Percentiles rank a stretch among this genome's conserved stretches.
Conservation (phyloP, 2,888 invertebrate genomes). For the Netelia melanura region DNA sequence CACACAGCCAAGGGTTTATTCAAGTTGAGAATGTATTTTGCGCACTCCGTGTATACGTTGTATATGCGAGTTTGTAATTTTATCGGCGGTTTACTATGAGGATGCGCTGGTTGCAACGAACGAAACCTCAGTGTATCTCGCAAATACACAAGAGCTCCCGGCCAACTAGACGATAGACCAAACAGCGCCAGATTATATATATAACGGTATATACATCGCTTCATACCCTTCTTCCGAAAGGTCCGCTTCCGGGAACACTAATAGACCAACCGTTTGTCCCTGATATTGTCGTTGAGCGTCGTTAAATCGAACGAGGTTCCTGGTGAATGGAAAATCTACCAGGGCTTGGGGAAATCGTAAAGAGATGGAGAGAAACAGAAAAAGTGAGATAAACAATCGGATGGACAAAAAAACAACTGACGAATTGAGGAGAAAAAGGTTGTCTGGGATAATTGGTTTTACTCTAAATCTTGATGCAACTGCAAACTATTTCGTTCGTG, state of each 20-base stretch:
- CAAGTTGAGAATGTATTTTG: constrained; percentile 27
- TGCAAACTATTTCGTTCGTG: not conserved
- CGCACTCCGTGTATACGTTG: constrained; percentile 9
- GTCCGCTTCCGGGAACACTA: constrained; percentile 11
- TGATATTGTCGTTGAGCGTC: constrained; percentile 8
- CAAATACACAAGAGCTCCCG: constrained; percentile 27
- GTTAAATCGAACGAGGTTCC: constrained; percentile 12
- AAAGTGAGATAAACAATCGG: not conserved
- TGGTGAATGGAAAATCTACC: not conserved
- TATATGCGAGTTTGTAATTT: constrained; percentile 31
- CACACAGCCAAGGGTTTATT: constrained; percentile 9
- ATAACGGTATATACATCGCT: not conserved
- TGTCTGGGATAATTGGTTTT: not conserved
- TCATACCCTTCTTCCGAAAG: constrained; percentile 20
- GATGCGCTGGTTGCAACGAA: constrained; percentile 4
- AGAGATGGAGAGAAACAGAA: constrained; percentile 49
- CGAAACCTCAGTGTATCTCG: constrained; percentile 40
- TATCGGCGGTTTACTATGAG: constrained; percentile 20
- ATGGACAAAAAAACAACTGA: not conserved
- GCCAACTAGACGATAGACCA: constrained; percentile 16
- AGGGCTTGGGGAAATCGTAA: constrained; percentile 19
- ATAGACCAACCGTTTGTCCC: constrained; percentile 29
- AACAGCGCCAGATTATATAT: constrained; percentile 1
- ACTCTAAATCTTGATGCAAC: not conserved
- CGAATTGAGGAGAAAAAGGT: not conserved